Percentiles rank a stretch among this genome's conserved stretches.
Evolutionary conservation across 1,140 invertebrate species (phyloP).

Genomic region (Apis florea): DNA sequence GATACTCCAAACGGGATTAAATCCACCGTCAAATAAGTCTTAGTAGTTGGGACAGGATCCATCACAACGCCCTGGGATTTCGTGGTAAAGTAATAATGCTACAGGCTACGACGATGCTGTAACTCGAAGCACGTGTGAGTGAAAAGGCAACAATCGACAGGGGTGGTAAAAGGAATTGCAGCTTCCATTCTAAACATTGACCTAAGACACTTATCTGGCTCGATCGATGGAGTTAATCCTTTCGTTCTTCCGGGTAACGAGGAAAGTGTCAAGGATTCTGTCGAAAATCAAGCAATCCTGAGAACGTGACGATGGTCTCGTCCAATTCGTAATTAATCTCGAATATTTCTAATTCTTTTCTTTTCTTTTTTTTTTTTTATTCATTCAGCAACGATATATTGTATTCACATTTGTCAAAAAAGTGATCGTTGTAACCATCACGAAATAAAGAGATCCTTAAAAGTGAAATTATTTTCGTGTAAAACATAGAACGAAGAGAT

Average conservation of each 20-base stretch:
- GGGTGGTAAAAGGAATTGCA: slow-evolving; percentile 48
- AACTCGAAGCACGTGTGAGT: neutral
- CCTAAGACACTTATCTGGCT: slow-evolving; percentile 43
- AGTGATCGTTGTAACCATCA: too few species aligned
- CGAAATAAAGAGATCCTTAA: too few species aligned
- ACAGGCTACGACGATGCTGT: neutral
- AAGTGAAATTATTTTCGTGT: too few species aligned
- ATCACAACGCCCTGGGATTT: slow-evolving; percentile 18
- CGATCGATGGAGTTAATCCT: slow-evolving; percentile 49
- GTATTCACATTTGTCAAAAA: too few species aligned
- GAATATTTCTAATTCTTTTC: too few species aligned
- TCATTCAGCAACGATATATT: too few species aligned
- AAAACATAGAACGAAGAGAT: too few species aligned
- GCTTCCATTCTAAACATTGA: slow-evolving; percentile 44
- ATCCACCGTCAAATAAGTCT: slow-evolving; percentile 2
- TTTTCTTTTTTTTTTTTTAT: too few species aligned
- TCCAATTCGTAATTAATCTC: slow-evolving; percentile 23
- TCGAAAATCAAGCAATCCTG: slow-evolving; percentile 36
- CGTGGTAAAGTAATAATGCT: neutral
- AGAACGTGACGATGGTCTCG: slow-evolving; percentile 41
- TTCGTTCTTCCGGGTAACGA: neutral
- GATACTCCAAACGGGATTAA: slow-evolving; percentile 14
- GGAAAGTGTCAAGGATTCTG: neutral
- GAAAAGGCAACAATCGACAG: slow-evolving; percentile 45
- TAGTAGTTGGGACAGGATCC: neutral